A percentile compares a stretch with the other conserved stretches of the same genome.
Conservation (phyloP, 2,797 vertebrate genomes). For the Chelidonichthys spinosus region DNA sequence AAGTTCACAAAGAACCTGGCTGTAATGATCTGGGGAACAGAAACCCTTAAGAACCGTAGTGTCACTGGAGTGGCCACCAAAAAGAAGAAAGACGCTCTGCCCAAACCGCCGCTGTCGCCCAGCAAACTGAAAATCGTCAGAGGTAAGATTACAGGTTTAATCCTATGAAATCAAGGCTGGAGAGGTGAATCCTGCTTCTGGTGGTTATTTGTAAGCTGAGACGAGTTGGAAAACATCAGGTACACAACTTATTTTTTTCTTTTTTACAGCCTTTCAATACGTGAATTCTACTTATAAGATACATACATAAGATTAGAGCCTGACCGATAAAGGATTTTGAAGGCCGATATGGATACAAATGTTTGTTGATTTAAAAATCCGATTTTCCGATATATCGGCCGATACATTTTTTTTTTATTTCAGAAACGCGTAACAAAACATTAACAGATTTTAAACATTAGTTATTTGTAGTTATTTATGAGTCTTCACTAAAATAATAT, state of each 20-base stretch:
- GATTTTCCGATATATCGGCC: too few species aligned
- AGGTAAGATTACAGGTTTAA: conserved; percentile 83
- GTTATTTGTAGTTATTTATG: too few species aligned
- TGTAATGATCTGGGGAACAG: conserved; percentile 99
- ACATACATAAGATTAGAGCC: neutral
- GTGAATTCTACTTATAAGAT: conserved; percentile 18
- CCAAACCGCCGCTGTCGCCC: conserved; percentile 97
- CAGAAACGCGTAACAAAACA: too few species aligned
- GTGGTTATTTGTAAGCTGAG: conserved; percentile 13
- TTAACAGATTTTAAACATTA: too few species aligned
- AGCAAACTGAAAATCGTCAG: conserved; percentile 99
- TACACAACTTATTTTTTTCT: conserved; percentile 3
- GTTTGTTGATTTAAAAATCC: too few species aligned
- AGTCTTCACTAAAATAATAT: too few species aligned
- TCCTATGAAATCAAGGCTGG: neutral
- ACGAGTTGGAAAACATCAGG: conserved; percentile 14
- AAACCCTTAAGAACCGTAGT: conserved; percentile 98
- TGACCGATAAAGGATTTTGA: too few species aligned
- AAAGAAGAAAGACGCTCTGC: conserved; percentile 99
- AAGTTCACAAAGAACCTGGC: conserved; percentile 99
- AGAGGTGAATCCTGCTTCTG: conserved; percentile 6
- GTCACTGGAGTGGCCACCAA: conserved; percentile 99
- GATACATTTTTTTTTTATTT: too few species aligned
- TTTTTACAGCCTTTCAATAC: conserved; percentile 1
- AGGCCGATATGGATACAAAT: too few species aligned